Base-by-base conservation (phyloP, 1,140 invertebrate genomes). In the Drosophila elegans region DNA sequence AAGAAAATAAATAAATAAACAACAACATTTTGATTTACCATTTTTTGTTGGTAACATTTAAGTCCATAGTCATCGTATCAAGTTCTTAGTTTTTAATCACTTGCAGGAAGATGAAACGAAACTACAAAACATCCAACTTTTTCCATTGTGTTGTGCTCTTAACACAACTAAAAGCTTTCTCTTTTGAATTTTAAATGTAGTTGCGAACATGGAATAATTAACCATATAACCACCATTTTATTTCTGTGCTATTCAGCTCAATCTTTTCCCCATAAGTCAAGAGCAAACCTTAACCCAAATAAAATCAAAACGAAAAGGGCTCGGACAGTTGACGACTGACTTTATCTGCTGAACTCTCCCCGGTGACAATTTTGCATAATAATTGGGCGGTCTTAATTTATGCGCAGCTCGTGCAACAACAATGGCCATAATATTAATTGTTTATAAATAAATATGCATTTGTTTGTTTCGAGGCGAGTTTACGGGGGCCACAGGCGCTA, bases 401-500 rank as follows among this genome's bases (percentile, higher is more conserved):
- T 85, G 78, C 62, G 63, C 49, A 32, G 45, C 4, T 29, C 51
- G 48, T 46, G 69, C 56, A 34, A 42, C 45, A 69, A 78, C 39
- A 56, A 56, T 48, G 44, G 36, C 41, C 41, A 56, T 61, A 67
- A 72, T 68, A 54, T 55, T 78, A 71, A 78, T 88, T 77, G 46
- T 77, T 75, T 82, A 86, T 88, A 76, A 69, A 78, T 81, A 66
- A 69, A 86, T 78, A 44, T 62, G 44, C 29, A 67, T 11, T 42
- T 13, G 34, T 13, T 13, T n/a, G n/a, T 29, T 48, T 34, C 41
- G 7, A 10, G 36, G 42, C 25, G n/a, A 36, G 13, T 57, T 49
- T 69, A 38, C 57, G 16, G 16, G 64, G 59, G 13, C 34, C 41
- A 42, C 53, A 46, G 61, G 52, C 48, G 57, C 68, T 39, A 61